A percentile compares a stretch with the other conserved stretches of the same genome.
Evolutionary conservation across 2,797 vertebrate species (phyloP).

Genomic region (Miichthys miiuy): DNA sequence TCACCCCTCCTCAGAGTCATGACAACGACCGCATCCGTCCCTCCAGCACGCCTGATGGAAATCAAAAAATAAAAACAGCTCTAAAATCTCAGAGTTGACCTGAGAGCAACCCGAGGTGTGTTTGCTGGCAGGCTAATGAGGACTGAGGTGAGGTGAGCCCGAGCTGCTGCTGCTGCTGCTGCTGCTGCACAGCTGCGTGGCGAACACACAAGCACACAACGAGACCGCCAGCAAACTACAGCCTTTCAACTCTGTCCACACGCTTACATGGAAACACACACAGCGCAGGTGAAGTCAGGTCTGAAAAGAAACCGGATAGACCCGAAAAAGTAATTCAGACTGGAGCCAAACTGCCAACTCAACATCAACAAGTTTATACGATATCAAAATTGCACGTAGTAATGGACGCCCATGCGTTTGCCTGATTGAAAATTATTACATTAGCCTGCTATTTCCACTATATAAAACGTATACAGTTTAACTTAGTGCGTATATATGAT

Average conservation of each 20-base stretch:
- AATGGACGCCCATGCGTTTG: constrained; percentile 25
- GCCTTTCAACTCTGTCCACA: background rate
- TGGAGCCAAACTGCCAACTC: constrained; percentile 86
- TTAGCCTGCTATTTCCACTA: accelerated
- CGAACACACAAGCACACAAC: background rate
- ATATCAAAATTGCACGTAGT: constrained; percentile 29
- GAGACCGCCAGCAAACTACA: background rate
- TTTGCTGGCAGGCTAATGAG: constrained; percentile 1
- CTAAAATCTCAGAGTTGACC: background rate
- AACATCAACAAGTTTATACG: constrained; percentile 80
- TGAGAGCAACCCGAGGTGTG: background rate
- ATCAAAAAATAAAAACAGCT: background rate
- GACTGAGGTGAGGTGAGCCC: constrained; percentile 19
- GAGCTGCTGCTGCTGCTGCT: constrained; percentile 1
- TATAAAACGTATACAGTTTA: background rate
- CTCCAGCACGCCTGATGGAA: constrained; percentile 17
- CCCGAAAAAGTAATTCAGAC: background rate
- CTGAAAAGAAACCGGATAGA: accelerated
- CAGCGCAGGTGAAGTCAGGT: background rate
- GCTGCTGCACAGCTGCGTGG: constrained; percentile 21
- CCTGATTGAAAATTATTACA: constrained; percentile 55
- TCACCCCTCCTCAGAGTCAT: constrained; percentile 86
- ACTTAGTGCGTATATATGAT: accelerated
- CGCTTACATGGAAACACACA: background rate
- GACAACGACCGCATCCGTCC: constrained; percentile 40